Conservation (phyloP, 2,888 invertebrate species). For the Tiliacea aurago region DNA sequence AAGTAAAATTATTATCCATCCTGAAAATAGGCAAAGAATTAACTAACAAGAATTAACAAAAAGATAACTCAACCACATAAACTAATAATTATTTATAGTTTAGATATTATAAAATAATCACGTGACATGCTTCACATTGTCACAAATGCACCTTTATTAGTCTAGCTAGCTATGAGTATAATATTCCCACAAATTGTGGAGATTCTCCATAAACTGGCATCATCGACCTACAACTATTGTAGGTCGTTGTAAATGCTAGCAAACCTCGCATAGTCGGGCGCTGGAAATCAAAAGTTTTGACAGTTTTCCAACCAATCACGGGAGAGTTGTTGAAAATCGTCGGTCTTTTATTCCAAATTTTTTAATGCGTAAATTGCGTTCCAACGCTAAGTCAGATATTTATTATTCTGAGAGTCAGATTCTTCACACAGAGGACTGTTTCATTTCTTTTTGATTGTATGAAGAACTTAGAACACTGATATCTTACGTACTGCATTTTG, state of each 20-base stretch:
- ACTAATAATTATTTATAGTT: neutral
- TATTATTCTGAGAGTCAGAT: too few relatives aligned
- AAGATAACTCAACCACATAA: neutral
- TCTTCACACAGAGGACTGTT: too few relatives aligned
- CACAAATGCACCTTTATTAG: neutral
- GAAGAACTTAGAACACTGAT: too few relatives aligned
- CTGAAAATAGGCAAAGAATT: neutral
- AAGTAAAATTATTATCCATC: neutral
- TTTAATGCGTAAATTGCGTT: neutral
- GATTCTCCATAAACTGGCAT: constrained; percentile 31
- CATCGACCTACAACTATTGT: constrained; percentile 53
- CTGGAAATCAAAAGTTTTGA: constrained; percentile 50
- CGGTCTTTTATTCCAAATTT: too few relatives aligned
- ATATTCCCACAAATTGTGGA: constrained; percentile 11
- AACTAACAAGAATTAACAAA: too few relatives aligned
- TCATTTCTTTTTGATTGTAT: too few relatives aligned
- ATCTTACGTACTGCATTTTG: too few relatives aligned
- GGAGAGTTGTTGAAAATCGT: neutral
- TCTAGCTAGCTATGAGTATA: neutral
- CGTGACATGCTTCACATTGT: neutral
- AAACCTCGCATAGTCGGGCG: neutral
- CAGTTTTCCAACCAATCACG: constrained; percentile 58
- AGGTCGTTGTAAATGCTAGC: constrained; percentile 57
- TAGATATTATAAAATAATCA: neutral
- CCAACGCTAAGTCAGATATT: neutral